Conservation (phyloP, 2,888 invertebrate genomes). For the Drosophila tanythrix region DNA sequence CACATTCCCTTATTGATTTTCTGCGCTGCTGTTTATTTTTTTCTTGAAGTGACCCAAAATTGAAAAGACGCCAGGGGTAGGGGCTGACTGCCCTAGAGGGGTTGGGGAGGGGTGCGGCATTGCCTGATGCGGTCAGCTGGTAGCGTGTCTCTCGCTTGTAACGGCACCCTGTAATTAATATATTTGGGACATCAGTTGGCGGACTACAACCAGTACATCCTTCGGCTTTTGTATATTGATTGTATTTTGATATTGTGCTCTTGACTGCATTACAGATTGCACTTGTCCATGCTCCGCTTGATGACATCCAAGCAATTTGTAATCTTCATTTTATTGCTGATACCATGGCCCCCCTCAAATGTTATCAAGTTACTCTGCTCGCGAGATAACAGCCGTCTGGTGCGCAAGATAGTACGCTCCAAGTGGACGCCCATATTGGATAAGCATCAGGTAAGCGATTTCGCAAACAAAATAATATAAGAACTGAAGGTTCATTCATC, state of each 20-base stretch:
- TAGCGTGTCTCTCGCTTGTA: slow-evolving; percentile 12
- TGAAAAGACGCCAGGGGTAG: slow-evolving; percentile 19
- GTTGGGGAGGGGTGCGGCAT: background rate
- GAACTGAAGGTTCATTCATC: background rate
- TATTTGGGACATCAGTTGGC: slow-evolving; percentile 45
- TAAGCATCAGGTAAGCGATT: slow-evolving; percentile 88
- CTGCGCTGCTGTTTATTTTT: slow-evolving; percentile 57
- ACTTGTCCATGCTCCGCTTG: slow-evolving; percentile 89
- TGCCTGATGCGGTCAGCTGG: slow-evolving; percentile 8
- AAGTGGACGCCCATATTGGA: slow-evolving; percentile 96
- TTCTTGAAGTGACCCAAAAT: slow-evolving; percentile 76
- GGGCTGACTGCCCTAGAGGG: background rate
- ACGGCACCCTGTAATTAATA: slow-evolving; percentile 41
- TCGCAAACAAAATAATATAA: background rate
- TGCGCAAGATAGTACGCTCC: slow-evolving; percentile 94
- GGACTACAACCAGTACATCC: slow-evolving; percentile 22
- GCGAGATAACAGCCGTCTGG: slow-evolving; percentile 94
- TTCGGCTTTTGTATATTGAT: background rate
- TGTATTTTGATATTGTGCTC: background rate
- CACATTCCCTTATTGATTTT: slow-evolving; percentile 78
- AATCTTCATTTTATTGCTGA: slow-evolving; percentile 87
- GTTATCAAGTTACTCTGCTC: slow-evolving; percentile 95
- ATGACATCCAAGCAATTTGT: slow-evolving; percentile 60
- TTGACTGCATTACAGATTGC: slow-evolving; percentile 87
- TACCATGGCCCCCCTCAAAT: slow-evolving; percentile 95